Evolutionary conservation across 2,797 vertebrate species (phyloP), one percentile per base, ranked within the genome.

Genomic region (Pantherophis alleghaniensis): DNA sequence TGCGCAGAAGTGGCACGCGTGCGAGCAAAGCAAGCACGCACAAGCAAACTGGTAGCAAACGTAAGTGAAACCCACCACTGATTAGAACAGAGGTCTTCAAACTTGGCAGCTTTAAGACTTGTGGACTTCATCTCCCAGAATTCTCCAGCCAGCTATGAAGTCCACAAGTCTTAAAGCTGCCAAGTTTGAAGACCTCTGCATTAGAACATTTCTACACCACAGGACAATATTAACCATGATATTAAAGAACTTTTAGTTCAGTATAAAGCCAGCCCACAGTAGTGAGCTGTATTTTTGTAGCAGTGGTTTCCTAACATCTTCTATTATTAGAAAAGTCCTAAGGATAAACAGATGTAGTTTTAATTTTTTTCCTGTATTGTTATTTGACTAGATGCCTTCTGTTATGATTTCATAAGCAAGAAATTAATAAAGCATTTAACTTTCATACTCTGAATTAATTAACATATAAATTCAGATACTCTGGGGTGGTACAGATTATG

Each of bases 401-500:
- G 9, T 88, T 83, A 91, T n/a, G 51, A 24, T 28, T 89, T 86
- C 28, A 60, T 92, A 79, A 90, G 89, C 60, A 90, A 69, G 63
- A 94, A 26, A 92, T 89, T 66, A 66, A 87, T 16, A 57, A 37
- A 66, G 42, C n/a, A 79, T 47, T 61, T n/a, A 42, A 83, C 56
- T 37, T 93, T 24, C 7, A 10, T 83, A 66, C 87, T 63, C 61
- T 60, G 42, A 53, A 93, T 86, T 63, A 86, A 92, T 74, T 90
- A 26, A 18, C 47, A 57, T 90, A n/a, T 42, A 74, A 69, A 61
- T 16, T 83, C 0, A 10, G 89, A 92, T 86, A 11, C 92, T 93
- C 87, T 93, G 94, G 94, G 86, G 91, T 93, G 93, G 93, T 93
- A 96, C 32, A 89, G 95, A 96, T 93, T 94, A 95, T 63, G 92